phyloP scores from a whole-genome alignment of 2,797 vertebrate species.

The Margarornis squamiger region DNA sequence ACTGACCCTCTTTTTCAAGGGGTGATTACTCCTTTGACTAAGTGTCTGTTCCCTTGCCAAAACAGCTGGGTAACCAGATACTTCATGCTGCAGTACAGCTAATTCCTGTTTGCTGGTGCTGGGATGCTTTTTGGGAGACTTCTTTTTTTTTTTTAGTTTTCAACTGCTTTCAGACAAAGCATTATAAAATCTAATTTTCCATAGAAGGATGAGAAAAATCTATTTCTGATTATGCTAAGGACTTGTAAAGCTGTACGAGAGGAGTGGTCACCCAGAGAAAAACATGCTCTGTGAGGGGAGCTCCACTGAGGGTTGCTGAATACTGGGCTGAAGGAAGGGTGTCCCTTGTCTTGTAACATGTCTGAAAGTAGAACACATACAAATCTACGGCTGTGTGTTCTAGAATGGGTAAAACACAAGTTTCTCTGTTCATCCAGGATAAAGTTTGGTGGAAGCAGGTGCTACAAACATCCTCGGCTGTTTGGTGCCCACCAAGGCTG shows the following conservation, averaged over 20 bases:
- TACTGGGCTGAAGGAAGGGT: neutral
- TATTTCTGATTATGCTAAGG: neutral
- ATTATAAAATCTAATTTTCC: neutral
- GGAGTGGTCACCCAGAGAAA: neutral
- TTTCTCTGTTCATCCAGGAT: neutral
- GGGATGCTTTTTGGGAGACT: neutral
- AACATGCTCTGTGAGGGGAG: accelerated
- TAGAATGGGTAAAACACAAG: neutral
- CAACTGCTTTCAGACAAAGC: neutral
- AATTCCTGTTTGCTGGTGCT: neutral
- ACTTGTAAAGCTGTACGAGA: neutral
- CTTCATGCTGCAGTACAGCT: neutral
- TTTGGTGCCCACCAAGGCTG: neutral
- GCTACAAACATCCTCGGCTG: neutral
- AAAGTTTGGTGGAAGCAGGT: neutral
- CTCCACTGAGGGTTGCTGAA: neutral
- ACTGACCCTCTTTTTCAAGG: neutral
- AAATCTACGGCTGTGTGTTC: neutral
- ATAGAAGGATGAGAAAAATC: neutral
- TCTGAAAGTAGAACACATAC: neutral
- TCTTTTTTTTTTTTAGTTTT: neutral
- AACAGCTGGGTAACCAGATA: neutral
- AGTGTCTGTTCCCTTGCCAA: neutral
- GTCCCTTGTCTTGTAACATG: neutral
- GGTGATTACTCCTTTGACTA: neutral